A percentile compares a stretch with the other conserved stretches of the same genome.
Conservation (phyloP, 2,113 vertebrate genomes). For the Plestiodon gilberti region DNA sequence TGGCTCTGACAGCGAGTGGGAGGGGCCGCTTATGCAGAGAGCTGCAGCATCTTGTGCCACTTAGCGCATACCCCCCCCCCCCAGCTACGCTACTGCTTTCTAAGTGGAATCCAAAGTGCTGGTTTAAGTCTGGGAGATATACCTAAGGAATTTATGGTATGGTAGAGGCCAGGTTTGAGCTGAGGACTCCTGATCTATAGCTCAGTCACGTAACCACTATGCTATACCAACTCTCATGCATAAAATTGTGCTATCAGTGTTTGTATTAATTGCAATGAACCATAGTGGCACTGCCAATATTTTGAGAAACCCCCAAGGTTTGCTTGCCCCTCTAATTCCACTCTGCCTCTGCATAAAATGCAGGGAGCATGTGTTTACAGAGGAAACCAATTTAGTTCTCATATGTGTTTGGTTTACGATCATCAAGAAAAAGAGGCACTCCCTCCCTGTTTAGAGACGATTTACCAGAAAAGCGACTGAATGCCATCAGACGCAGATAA, state of each 20-base stretch:
- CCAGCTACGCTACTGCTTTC: too few relatives aligned
- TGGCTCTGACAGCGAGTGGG: too few relatives aligned
- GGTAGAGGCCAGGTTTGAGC: too few relatives aligned
- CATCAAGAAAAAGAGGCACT: constrained; percentile 16
- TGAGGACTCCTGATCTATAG: too few relatives aligned
- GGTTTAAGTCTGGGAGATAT: too few relatives aligned
- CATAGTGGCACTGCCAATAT: not conserved
- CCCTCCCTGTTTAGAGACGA: constrained; percentile 7
- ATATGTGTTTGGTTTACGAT: constrained; percentile 18
- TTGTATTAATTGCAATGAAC: not conserved
- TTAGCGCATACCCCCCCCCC: too few relatives aligned
- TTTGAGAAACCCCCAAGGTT: not conserved
- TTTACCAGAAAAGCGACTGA: constrained; percentile 13
- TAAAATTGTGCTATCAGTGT: not conserved
- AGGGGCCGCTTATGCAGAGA: too few relatives aligned
- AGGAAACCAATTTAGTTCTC: constrained; percentile 51
- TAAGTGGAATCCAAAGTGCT: too few relatives aligned
- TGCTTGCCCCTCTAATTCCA: not conserved
- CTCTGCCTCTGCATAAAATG: not conserved
- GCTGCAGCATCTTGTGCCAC: too few relatives aligned
- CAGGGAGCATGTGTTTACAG: constrained; percentile 35
- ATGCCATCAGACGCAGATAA: constrained; percentile 19
- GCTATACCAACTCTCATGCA: not conserved
- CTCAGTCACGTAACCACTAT: too few relatives aligned
- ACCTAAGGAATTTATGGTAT: too few relatives aligned